Conservation (phyloP, 2,113 vertebrate genomes). For the Brienomyrus longianalis region DNA sequence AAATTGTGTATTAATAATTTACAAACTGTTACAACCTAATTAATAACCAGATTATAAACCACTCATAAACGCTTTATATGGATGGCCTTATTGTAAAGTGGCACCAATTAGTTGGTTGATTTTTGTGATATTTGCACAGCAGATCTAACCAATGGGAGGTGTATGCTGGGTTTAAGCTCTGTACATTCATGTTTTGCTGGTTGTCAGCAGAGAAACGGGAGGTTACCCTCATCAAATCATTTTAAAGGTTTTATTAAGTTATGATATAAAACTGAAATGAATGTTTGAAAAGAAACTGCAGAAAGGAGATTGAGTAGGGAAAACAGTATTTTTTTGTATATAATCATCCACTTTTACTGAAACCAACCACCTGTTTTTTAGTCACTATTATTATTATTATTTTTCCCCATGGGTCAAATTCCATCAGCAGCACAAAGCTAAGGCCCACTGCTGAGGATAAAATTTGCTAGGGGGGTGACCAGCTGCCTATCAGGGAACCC, state of each 20-base stretch:
- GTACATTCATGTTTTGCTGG: not conserved
- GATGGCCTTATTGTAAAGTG: no score
- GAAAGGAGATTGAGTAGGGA: not conserved
- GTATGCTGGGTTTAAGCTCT: not conserved
- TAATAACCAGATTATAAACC: no score
- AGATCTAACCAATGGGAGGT: not conserved
- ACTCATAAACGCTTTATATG: no score
- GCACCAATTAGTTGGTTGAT: not conserved
- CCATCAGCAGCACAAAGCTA: not conserved
- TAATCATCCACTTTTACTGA: not conserved
- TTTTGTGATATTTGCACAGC: not conserved
- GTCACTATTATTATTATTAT: not conserved
- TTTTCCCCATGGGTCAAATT: not conserved
- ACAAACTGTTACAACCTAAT: no score
- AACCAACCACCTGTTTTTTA: not conserved
- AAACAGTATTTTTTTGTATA: not conserved
- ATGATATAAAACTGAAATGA: not conserved
- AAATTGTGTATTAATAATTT: no score
- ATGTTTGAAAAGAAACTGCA: not conserved
- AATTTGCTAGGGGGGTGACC: not conserved
- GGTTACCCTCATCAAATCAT: not conserved
- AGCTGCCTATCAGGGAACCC: not conserved
- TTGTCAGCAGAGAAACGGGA: not conserved
- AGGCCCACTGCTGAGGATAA: not conserved
- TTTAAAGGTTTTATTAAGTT: constrained; percentile 8